phyloP scores from a whole-genome alignment of 2,797 vertebrate genomes.

The Characodon lateralis region DNA sequence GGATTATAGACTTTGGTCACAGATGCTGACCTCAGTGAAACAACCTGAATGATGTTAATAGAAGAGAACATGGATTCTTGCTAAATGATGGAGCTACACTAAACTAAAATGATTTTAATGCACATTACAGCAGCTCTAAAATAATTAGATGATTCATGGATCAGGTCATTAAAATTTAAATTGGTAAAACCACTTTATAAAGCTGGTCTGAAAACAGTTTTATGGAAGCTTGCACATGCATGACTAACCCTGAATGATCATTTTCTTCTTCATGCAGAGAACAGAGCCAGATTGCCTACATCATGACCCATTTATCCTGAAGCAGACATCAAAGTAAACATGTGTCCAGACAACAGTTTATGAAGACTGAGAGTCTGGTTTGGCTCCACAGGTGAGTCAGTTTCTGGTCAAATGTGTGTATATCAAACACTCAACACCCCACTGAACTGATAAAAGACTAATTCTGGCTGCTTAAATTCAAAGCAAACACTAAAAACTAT shows the following conservation, averaged over 20 bases:
- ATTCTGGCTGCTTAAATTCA: slow-evolving; percentile 3
- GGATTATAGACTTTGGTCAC: slow-evolving; percentile 28
- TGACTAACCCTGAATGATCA: background rate
- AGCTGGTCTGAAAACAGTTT: background rate
- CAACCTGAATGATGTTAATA: slow-evolving; percentile 8
- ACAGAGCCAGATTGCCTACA: slow-evolving; percentile 31
- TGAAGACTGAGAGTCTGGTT: slow-evolving; percentile 25
- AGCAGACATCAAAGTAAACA: slow-evolving; percentile 39
- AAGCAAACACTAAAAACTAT: background rate
- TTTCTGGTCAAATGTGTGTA: slow-evolving; percentile 33
- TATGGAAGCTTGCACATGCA: background rate
- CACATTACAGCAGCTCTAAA: slow-evolving; percentile 1
- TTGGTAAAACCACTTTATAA: background rate
- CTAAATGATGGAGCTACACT: background rate
- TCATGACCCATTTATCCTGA: slow-evolving; percentile 46
- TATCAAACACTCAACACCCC: slow-evolving; percentile 2
- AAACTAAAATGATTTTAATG: background rate
- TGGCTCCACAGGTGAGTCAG: slow-evolving; percentile 20
- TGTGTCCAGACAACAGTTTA: slow-evolving; percentile 31
- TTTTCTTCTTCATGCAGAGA: slow-evolving; percentile 27
- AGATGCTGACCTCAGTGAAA: slow-evolving; percentile 25
- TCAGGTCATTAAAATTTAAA: background rate
- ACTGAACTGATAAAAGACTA: slow-evolving; percentile 4
- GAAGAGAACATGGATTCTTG: slow-evolving; percentile 7
- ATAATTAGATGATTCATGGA: background rate